Conservation (phyloP, 2,888 invertebrate species). For the Acronicta aceris region DNA sequence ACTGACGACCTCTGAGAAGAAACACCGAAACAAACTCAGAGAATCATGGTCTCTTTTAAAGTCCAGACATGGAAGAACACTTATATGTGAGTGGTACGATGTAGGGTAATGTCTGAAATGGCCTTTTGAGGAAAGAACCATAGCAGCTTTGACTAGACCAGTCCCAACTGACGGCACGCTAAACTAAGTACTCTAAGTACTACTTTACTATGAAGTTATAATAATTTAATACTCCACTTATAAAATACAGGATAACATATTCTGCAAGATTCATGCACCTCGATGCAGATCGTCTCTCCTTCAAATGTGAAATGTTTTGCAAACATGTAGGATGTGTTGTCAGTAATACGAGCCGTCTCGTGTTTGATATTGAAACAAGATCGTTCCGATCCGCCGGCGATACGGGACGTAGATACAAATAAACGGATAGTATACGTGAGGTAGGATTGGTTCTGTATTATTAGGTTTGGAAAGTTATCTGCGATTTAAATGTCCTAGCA, state of each 20-base stretch:
- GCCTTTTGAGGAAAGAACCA: no score
- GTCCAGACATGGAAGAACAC: no score
- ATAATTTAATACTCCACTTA: no score
- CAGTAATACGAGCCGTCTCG: constrained; percentile 70
- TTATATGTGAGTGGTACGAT: no score
- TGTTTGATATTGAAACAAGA: constrained; percentile 73
- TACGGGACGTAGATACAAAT: constrained; percentile 58
- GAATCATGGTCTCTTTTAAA: no score
- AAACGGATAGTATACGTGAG: constrained; percentile 26
- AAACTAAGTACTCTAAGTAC: no score
- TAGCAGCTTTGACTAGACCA: no score
- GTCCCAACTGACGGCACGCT: no score
- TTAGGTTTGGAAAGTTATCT: constrained; percentile 29
- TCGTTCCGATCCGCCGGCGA: constrained; percentile 68
- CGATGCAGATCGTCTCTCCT: constrained; percentile 34
- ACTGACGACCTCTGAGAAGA: no score
- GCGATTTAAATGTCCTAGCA: not conserved
- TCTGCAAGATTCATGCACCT: constrained; percentile 12
- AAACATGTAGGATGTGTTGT: constrained; percentile 60
- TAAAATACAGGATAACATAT: constrained; percentile 36
- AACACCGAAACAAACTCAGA: no score
- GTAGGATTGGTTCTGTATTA: constrained; percentile 19
- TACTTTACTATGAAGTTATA: not conserved
- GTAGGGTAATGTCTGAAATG: no score
- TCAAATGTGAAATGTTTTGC: constrained; percentile 62